phyloP scores from a whole-genome alignment of 2,888 invertebrate genomes.

The Tachina grossa region DNA sequence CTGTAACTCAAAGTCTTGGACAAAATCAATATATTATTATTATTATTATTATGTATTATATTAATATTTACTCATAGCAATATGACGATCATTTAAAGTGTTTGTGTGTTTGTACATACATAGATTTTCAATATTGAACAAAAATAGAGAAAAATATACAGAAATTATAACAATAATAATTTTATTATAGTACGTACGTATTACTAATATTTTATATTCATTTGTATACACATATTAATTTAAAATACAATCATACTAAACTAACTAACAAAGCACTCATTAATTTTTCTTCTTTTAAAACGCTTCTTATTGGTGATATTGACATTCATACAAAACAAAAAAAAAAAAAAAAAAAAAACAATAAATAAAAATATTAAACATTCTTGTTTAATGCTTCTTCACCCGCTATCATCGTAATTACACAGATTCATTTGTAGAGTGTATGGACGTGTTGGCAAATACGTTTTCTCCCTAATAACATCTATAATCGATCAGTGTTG shows the following conservation, averaged over 20 bases:
- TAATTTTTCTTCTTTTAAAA: constrained; percentile 47
- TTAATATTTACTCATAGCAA: constrained; percentile 9
- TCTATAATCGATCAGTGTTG: constrained; percentile 88
- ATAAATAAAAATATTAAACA: neutral
- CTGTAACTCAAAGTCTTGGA: constrained; percentile 21
- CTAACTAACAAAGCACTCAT: constrained; percentile 53
- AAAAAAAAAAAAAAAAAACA: constrained; percentile 44
- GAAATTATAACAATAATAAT: constrained; percentile 5
- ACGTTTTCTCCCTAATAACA: constrained; percentile 88
- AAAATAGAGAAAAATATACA: constrained; percentile 5
- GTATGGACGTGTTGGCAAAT: constrained; percentile 87
- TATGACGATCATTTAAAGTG: constrained; percentile 21
- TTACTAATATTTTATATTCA: constrained; percentile 56
- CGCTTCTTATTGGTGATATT: constrained; percentile 52
- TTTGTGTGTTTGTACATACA: neutral
- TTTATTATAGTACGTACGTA: constrained; percentile 44
- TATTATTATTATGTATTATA: neutral
- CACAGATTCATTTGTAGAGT: constrained; percentile 84
- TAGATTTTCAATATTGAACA: constrained; percentile 16
- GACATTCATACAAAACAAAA: constrained; percentile 8
- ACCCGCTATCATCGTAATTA: constrained; percentile 24
- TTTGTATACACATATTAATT: constrained; percentile 16
- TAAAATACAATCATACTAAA: constrained; percentile 14
- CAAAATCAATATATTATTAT: neutral
- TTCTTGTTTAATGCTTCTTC: constrained; percentile 13